Evolutionary conservation across 2,113 vertebrate species (phyloP), one percentile per base, ranked within the genome.

Genomic region (Grallaria varia): DNA sequence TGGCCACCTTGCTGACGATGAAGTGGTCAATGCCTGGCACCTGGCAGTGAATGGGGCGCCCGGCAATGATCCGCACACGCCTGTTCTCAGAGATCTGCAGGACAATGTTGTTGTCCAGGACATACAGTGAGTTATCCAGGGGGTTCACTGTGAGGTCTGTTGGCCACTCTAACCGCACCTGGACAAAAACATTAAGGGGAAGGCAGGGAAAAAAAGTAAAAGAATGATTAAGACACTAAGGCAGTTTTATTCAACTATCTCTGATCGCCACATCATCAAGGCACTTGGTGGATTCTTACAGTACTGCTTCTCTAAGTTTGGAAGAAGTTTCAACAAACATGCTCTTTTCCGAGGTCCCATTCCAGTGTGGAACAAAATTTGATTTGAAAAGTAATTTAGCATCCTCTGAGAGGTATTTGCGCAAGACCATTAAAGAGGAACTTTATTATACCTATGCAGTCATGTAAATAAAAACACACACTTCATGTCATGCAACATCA

Each of bases 91-190:
- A 99, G 92, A 99, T 99, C 98, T 99, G 99, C 31, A 99, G 98
- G 58, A 99, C 99, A 10, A 99, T 99, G 97, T 99, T 99, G 98
- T 99, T 99, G 98, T 99, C 99, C 89, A 99, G 98, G 68, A 99
- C 98, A 56, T 99, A 99, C 52, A 99, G 98, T 1, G 99, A 99
- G 91, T 99, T 99, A 97, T 99, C 99, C 88, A 99, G 96, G 5
- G 99, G 99, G 97, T 99, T 99, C 93, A 99, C 98, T 5, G 99
- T 98, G 75, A 99, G 98, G 95, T 99, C 99, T 84, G 99, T 99
- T 14, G 99, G 99, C 99, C 99, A 99, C 96, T 99, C 99, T 85
- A 99, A 98, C 39, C 99, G 98, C 63, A 99, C 99, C 99, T 99
- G 97, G 60, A 56, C 63, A 83, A 92, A 60, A 37, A 39, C 11